Conservation (phyloP, 2,113 vertebrate species). For the Scomber scombrus region DNA sequence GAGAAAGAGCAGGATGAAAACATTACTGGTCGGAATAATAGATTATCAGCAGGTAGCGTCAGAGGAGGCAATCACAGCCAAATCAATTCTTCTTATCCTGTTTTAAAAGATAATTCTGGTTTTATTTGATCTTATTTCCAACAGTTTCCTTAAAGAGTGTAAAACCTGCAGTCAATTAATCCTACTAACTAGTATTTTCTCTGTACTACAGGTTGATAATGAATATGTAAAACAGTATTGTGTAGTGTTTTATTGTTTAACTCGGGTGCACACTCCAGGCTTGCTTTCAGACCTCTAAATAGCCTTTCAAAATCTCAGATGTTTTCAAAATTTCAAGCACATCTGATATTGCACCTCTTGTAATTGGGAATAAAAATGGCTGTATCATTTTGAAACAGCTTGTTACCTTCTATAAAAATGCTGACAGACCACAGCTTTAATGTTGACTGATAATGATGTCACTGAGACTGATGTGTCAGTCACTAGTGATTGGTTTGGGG, state of each 20-base stretch:
- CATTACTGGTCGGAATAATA: neutral
- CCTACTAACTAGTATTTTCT: too few species aligned
- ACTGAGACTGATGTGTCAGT: too few species aligned
- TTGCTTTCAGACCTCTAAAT: neutral
- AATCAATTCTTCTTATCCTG: neutral
- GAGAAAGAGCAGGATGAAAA: neutral
- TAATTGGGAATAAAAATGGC: neutral
- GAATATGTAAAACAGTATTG: too few species aligned
- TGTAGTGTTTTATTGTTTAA: conserved; percentile 4
- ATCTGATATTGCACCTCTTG: neutral
- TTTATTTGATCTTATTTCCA: neutral
- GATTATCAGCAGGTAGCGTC: conserved; percentile 5
- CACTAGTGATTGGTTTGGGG: too few species aligned
- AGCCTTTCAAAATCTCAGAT: neutral
- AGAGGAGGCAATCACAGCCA: neutral
- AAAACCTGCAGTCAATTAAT: neutral
- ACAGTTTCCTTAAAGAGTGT: neutral
- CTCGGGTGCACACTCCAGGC: neutral
- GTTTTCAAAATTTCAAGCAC: neutral
- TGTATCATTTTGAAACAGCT: neutral
- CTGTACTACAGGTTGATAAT: too few species aligned
- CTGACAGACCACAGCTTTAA: neutral
- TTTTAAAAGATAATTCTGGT: neutral
- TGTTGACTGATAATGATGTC: neutral
- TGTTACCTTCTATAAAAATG: neutral